Evolutionary conservation across 2,797 vertebrate species (phyloP), one percentile per base, ranked within the genome.

Genomic region (Tolypeutes matacus): DNA sequence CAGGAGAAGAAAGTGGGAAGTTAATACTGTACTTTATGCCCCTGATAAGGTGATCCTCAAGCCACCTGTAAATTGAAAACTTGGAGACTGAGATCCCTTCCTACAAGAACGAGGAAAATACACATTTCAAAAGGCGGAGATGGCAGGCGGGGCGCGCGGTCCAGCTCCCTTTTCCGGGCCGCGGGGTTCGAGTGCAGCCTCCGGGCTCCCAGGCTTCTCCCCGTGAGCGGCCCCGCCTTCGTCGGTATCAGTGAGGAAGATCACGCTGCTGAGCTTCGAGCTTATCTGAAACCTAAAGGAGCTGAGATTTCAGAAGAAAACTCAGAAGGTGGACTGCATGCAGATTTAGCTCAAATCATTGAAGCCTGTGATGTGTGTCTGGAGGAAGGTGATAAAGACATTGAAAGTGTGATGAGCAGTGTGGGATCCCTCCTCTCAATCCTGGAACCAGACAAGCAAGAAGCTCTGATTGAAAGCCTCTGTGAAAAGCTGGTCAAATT

Each of bases 251-350:
- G 46, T 11, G 46, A 46, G 46, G 46, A 46, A 46, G 46, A 46
- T 46, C 87, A 99, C 99, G 99, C 99, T 76, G 99, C 98, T 34
- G 99, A 99, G 97, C 99, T 99, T 95, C 98, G 99, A 95, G 98
- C 99, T 92, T 99, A 99, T 96, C 97, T 99, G 94, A 99, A 99
- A 97, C 98, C 99, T 56, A 99, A 99, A 98, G 99, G 99, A 98
- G 99, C 99, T n/a, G 99, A 99, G 73, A 99, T 99, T 97, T 99
- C 99, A 2, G 99, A 99, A 97, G 99, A 99, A 96, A 99, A 99
- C 7, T 99, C 99, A 0, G 99, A 99, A 97, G 99, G 99, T 25
- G 99, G 99, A 49, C 99, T 99, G 89, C 99, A 99, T 80, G 98
- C 99, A 31, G 99, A 99, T 97, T 98, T 99, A 97, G 99, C 99